Percentiles rank a stretch among this genome's conserved stretches.
phyloP scores from a whole-genome alignment of 1,140 invertebrate species.

The Laupala kohalensis region DNA sequence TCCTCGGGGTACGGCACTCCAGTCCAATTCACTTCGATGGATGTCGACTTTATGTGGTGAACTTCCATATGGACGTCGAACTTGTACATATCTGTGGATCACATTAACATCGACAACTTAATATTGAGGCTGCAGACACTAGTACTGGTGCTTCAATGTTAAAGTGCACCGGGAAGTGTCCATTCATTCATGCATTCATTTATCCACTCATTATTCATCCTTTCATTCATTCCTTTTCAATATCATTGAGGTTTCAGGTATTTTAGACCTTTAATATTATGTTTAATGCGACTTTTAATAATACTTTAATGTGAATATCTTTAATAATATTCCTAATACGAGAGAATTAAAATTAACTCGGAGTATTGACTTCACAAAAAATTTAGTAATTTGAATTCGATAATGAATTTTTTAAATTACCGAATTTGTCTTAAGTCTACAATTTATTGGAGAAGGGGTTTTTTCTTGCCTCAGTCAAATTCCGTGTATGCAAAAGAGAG shows the following conservation, averaged over 20 bases:
- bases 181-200: background rate
- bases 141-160: too few relatives aligned
- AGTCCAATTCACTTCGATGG: constrained; percentile 62
- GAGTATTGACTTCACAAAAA: background rate
- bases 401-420: background rate
- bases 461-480: too few relatives aligned
- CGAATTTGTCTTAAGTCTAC: background rate
- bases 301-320: too few relatives aligned
- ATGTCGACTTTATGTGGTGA: constrained; percentile 54
- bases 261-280: too few relatives aligned
- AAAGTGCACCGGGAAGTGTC: background rate
- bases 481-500: too few relatives aligned
- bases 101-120: too few relatives aligned
- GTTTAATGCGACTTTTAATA: too few relatives aligned
- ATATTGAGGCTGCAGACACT: too few relatives aligned
- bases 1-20: constrained; percentile 76
- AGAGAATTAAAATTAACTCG: too few relatives aligned
- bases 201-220: background rate
- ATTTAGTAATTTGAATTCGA: background rate
- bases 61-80: constrained; percentile 66
- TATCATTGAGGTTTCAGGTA: too few relatives aligned
- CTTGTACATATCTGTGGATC: constrained; percentile 61
- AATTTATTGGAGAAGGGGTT: too few relatives aligned
- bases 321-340: too few relatives aligned
- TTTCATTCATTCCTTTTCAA: background rate